Base-by-base conservation (phyloP, 2,113 vertebrate species). In the Hydrochoerus hydrochaeris region DNA sequence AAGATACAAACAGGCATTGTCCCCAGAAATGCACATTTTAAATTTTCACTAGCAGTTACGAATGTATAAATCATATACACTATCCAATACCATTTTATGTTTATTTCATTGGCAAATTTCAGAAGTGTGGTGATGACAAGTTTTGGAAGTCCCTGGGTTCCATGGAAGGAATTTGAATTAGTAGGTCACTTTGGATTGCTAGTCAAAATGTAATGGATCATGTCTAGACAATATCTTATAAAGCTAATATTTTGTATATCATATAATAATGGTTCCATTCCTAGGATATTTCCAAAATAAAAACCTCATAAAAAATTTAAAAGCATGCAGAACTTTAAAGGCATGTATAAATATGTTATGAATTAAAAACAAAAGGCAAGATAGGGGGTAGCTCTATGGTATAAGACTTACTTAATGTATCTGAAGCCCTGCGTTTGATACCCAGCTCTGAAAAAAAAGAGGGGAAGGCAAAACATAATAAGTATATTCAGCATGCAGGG, bases 61-160 rank as follows among this genome's bases (percentile, higher is more conserved):
- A 14, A 83, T 60, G 49, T 93, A 0, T 94, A 84, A 96, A 78
- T 90, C 75, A 84, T 57, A 88, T 91, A 17, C 7, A 78, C 30
- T 7, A n/a, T 63, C 17, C 5, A 73, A 4, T 85, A 83, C 49
- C 17, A 24, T 82, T 80, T 63, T 81, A 69, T 69, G 26, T 16
- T 52, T 46, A 84, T 52, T 93, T 80, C 46, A 73, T 49, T 96
- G 90, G 28, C 17, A 91, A 78, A 82, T 85, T 63, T 73, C 77
- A 90, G 77, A 95, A 88, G 67, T 87, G 17, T 86, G 30, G 38
- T 63, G 24, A 63, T 92, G 88, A 2, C 26, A 86, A 93, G 19
- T 63, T 92, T 92, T 89, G n/a, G 20, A 41, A 24, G 20, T 73
- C n/a, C 20, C 69, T 24, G 69, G 69, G 3, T 73, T 73, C 69